phyloP scores from a whole-genome alignment of 1,140 invertebrate species.

The Melitaea cinxia region DNA sequence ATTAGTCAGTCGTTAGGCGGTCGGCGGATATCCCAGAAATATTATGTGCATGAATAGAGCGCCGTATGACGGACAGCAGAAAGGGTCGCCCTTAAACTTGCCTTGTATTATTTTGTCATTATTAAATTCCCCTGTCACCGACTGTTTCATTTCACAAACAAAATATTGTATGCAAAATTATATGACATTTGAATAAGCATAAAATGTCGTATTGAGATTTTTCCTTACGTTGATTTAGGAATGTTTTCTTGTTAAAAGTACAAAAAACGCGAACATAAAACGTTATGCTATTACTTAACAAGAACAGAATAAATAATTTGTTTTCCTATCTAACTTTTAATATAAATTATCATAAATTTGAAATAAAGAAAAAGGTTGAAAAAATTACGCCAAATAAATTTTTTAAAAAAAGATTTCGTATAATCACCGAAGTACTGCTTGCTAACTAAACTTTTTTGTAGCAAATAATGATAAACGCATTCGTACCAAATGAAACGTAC shows the following conservation, averaged over 20 bases:
- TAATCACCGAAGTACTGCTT: background rate
- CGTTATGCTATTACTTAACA: background rate
- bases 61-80: constrained; percentile 79
- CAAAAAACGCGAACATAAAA: constrained; percentile 2
- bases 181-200: constrained; percentile 80
- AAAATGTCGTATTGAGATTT: constrained; percentile 56
- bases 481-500: background rate
- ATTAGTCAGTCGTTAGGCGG: constrained; percentile 77
- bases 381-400: background rate
- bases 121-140: constrained; percentile 79
- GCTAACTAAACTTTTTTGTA: background rate
- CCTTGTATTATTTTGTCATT: constrained; percentile 82
- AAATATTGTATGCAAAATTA: constrained; percentile 82
- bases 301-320: background rate
- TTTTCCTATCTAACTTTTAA: too few relatives aligned
- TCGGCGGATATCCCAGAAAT: constrained; percentile 77
- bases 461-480: constrained; percentile 1
- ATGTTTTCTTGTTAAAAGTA: constrained; percentile 21
- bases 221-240: constrained; percentile 28
- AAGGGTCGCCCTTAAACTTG: constrained; percentile 76
- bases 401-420: background rate
- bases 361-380: background rate
- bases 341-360: too few relatives aligned
- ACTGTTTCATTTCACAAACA: constrained; percentile 72
- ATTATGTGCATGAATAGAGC: constrained; percentile 77